These are phyloP conservation scores for Stomatorhinus walkeri DNA, from an alignment of 2,797 vertebrate genomes.

Conservation along the genomic window DNA sequence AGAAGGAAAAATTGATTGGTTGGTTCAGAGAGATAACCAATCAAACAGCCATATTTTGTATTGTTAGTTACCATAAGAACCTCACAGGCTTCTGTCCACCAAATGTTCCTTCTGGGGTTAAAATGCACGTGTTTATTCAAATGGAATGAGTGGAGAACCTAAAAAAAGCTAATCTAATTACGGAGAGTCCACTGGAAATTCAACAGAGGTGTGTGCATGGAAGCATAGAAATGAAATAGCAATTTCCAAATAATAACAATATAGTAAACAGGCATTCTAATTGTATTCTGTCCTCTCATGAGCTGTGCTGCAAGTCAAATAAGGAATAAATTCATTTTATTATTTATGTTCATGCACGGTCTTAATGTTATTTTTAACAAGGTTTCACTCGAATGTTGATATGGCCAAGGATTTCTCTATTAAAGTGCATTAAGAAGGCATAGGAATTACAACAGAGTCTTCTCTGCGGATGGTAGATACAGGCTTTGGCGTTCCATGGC, in stretches of 20 bases:
- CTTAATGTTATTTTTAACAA: slow-evolving; percentile 34
- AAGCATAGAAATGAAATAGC: slow-evolving; percentile 39
- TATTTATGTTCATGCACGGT: slow-evolving; percentile 48
- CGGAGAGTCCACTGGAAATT: slow-evolving; percentile 28
- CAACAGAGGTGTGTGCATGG: slow-evolving; percentile 28
- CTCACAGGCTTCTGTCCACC: not conserved
- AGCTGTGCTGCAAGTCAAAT: slow-evolving; percentile 55
- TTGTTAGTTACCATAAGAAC: not conserved
- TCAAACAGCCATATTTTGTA: not conserved
- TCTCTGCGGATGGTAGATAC: not conserved
- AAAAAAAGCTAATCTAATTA: slow-evolving; percentile 38
- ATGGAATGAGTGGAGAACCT: slow-evolving; percentile 8
- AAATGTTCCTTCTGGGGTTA: not conserved
- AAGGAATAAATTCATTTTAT: slow-evolving; percentile 60
- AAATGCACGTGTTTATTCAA: slow-evolving; percentile 16
- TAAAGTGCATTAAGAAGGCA: not conserved
- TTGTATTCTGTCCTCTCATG: slow-evolving; percentile 45
- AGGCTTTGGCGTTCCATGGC: not conserved
- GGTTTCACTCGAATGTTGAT: slow-evolving; percentile 1
- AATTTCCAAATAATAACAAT: slow-evolving; percentile 34
- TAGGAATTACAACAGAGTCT: not conserved
- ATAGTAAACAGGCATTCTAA: slow-evolving; percentile 38
- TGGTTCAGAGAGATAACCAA: not conserved
- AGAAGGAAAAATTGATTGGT: not conserved
- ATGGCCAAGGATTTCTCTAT: not conserved